Evolutionary conservation across 2,888 invertebrate species (phyloP).

Genomic region (Desoria tigrina): DNA sequence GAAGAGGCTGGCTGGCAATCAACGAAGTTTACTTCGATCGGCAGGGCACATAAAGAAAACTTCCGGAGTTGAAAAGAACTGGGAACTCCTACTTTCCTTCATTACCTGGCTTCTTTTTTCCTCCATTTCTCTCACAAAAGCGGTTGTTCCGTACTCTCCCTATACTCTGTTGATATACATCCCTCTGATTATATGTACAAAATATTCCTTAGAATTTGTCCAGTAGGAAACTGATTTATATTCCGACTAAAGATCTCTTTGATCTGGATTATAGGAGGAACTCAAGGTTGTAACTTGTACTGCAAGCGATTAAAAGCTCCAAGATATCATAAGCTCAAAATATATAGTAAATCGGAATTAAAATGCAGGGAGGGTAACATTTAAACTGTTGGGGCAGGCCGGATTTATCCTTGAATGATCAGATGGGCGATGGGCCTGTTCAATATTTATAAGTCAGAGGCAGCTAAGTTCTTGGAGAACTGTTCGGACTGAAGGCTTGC

Average conservation of each 20-base stretch:
- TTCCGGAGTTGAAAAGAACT: slow-evolving; percentile 25
- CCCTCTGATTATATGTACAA: too few species aligned
- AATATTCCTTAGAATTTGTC: too few species aligned
- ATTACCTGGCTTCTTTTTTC: slow-evolving; percentile 1
- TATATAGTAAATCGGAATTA: slow-evolving; percentile 1
- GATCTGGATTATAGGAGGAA: too few species aligned
- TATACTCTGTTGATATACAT: too few species aligned
- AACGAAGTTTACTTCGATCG: slow-evolving; percentile 13
- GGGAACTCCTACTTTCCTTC: slow-evolving; percentile 16
- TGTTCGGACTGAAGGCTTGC: too few species aligned
- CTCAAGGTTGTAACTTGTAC: too few species aligned
- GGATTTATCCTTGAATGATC: background rate
- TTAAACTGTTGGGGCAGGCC: slow-evolving; percentile 2
- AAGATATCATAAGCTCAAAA: too few species aligned
- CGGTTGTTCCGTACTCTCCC: too few species aligned
- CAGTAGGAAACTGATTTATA: too few species aligned
- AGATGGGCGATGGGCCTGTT: background rate
- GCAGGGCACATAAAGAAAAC: slow-evolving; percentile 10
- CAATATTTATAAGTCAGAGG: background rate
- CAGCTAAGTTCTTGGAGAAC: background rate
- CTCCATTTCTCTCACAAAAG: too few species aligned
- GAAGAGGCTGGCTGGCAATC: slow-evolving; percentile 34
- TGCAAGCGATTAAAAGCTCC: too few species aligned
- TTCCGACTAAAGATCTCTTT: too few species aligned
- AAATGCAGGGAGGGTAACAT: slow-evolving; percentile 6